Conservation (phyloP, 2,888 invertebrate species). For the Sussaba pulchella region DNA sequence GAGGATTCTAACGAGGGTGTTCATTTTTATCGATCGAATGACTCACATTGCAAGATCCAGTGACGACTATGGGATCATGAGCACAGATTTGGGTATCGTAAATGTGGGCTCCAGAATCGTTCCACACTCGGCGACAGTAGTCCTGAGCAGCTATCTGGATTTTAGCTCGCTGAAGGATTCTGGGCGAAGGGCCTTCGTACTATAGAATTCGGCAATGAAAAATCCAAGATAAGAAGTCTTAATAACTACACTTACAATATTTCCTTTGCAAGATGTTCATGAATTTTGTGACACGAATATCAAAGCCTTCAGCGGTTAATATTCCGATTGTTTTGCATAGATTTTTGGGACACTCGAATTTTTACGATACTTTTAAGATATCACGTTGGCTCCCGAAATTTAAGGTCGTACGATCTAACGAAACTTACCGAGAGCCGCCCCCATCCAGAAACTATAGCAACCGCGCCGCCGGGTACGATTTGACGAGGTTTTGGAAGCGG, state of each 20-base stretch:
- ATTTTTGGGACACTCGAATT: too few species aligned
- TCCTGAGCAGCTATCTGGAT: constrained; percentile 86
- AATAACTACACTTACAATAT: background rate
- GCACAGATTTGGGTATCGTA: constrained; percentile 68
- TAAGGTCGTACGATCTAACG: background rate
- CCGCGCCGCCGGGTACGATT: constrained; percentile 58
- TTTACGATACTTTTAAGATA: background rate
- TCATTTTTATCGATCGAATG: too few species aligned
- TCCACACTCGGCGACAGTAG: constrained; percentile 81
- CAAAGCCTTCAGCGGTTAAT: too few species aligned
- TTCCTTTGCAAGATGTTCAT: too few species aligned
- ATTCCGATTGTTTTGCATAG: too few species aligned
- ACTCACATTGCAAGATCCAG: constrained; percentile 60
- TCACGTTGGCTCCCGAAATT: too few species aligned
- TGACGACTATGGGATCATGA: constrained; percentile 58
- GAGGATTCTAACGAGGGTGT: background rate
- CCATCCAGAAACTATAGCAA: constrained; percentile 78
- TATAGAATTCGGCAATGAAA: constrained; percentile 56
- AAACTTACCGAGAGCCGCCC: constrained; percentile 75
- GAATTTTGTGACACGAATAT: too few species aligned
- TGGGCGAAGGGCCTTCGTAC: constrained; percentile 72
- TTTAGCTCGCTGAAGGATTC: constrained; percentile 85
- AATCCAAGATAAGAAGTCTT: background rate
- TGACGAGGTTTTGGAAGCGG: constrained; percentile 81
- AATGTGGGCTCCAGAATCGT: constrained; percentile 28